Evolutionary conservation across 2,888 invertebrate genomes (phyloP), one percentile per base, ranked within the genome.

Genomic region (Chrysopilus asiliformis): DNA sequence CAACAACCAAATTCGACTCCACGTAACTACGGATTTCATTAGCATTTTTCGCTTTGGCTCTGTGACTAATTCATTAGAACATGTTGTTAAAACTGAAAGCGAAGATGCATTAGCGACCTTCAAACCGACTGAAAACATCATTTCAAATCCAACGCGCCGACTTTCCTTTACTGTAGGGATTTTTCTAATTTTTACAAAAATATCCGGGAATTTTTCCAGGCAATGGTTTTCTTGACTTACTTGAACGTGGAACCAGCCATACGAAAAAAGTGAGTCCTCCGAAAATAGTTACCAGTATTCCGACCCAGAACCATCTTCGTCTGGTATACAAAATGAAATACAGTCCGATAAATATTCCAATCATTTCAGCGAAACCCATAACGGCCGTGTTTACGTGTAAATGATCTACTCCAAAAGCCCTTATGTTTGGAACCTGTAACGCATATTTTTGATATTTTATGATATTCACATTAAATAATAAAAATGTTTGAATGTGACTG

Each of bases 391-490:
- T 64, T 4, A 57, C 50, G 33, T 57, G 58, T 9, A 66, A 50
- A 36, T 62, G 56, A 13, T 54, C 51, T 2, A 56, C 51, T 4
- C 64, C 65, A 44, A 64, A 48, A 10, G 56, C 56, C 24, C 64
- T 51, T 18, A 64, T 63, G 50, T 64, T 60, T 3, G 65, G 44
- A n/a, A n/a, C n/a, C n/a, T n/a, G n/a, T n/a, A n/a, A n/a, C n/a
- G n/a, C n/a, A n/a, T n/a, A n/a, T n/a, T n/a, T n/a, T n/a, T n/a
- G n/a, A n/a, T n/a, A n/a, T n/a, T n/a, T n/a, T n/a, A n/a, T n/a
- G n/a, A n/a, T n/a, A n/a, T n/a, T n/a, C n/a, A n/a, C n/a, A n/a
- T n/a, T n/a, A n/a, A n/a, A n/a, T n/a, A n/a, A n/a, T n/a, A n/a
- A n/a, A n/a, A n/a, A n/a, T n/a, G n/a, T n/a, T n/a, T n/a, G n/a